Evolutionary conservation across 2,888 invertebrate genomes (phyloP).

Genomic region (Drosophila meridionalis): DNA sequence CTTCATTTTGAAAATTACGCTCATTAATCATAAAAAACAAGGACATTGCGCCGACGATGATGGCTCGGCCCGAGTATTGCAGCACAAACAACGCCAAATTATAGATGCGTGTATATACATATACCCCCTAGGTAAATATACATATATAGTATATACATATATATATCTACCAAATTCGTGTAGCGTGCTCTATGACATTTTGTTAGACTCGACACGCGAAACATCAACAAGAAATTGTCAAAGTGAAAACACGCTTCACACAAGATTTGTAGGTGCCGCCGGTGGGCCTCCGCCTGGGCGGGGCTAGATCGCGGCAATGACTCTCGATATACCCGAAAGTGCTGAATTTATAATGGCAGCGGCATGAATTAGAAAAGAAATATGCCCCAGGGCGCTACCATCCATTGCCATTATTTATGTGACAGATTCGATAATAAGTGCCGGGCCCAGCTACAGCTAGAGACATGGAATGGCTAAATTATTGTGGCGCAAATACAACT

Average conservation of each 20-base stretch:
- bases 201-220: conserved; percentile 63
- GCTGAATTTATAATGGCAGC: conserved; percentile 4
- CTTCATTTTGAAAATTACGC: conserved; percentile 68
- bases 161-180: conserved; percentile 1
- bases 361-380: neutral
- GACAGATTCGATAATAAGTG: conserved; percentile 6
- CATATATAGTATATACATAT: neutral
- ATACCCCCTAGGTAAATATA: neutral
- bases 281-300: neutral
- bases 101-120: conserved; percentile 30
- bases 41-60: conserved; percentile 25
- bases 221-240: conserved; percentile 44
- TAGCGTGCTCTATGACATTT: conserved; percentile 57
- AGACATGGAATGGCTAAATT: conserved; percentile 5
- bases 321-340: neutral
- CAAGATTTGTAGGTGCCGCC: conserved; percentile 19
- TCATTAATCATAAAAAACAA: conserved; percentile 67
- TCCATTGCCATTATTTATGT: conserved; percentile 9
- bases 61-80: conserved; percentile 3
- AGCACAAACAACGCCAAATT: conserved; percentile 25
- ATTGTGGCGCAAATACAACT: neutral
- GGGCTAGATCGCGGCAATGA: conserved; percentile 6
- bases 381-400: neutral
- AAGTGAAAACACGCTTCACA: conserved; percentile 22
- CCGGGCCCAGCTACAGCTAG: neutral